Evolutionary conservation across 2,888 invertebrate genomes (phyloP).

Genomic region (Sepioteuthis lessoniana): DNA sequence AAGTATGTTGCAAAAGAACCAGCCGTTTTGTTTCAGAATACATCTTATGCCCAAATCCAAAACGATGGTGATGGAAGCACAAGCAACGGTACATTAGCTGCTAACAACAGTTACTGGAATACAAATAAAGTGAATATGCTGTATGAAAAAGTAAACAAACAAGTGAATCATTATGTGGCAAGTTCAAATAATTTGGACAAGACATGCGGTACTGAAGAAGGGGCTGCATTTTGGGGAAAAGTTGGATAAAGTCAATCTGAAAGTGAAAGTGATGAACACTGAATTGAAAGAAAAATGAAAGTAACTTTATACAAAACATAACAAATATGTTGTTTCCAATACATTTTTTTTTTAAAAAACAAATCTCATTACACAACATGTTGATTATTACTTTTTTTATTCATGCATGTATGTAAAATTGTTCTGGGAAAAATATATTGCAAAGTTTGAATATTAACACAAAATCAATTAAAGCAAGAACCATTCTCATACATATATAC

Average conservation of each 20-base stretch:
- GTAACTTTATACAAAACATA: too few relatives aligned
- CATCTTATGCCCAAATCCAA: slow-evolving; percentile 37
- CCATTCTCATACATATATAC: too few relatives aligned
- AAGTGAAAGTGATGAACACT: slow-evolving; percentile 21
- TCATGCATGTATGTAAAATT: too few relatives aligned
- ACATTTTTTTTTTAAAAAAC: too few relatives aligned
- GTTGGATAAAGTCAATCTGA: background rate
- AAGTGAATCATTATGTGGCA: background rate
- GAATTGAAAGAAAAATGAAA: too few relatives aligned
- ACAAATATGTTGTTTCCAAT: too few relatives aligned
- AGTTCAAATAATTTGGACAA: background rate
- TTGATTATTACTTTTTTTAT: too few relatives aligned
- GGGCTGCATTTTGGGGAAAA: background rate
- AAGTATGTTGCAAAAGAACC: slow-evolving; percentile 36
- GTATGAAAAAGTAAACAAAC: slow-evolving; percentile 40
- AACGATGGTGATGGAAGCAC: background rate
- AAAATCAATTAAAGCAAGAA: too few relatives aligned
- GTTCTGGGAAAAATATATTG: too few relatives aligned
- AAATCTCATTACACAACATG: too few relatives aligned
- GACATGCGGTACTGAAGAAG: background rate
- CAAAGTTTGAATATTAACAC: too few relatives aligned
- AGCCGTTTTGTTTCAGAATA: slow-evolving; percentile 42
- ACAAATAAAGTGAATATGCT: slow-evolving; percentile 35
- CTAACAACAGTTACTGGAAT: slow-evolving; percentile 41
- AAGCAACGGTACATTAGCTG: background rate